Evolutionary conservation across 2,113 vertebrate species (phyloP), one percentile per base, ranked within the genome.

Genomic region (Synodontis membranacea): DNA sequence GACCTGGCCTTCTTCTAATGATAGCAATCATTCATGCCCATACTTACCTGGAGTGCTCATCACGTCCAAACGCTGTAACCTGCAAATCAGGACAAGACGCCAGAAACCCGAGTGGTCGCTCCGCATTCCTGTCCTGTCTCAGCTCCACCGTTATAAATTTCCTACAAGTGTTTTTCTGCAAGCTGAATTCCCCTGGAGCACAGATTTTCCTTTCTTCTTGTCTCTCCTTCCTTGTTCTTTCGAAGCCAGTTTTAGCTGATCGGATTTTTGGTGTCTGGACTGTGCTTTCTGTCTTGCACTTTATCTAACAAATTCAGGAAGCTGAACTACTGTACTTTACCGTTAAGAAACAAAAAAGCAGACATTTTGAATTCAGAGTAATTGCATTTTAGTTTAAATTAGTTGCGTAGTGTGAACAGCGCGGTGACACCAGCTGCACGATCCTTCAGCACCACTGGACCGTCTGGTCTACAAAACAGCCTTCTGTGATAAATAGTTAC

Each of bases 81-180:
- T 48, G 23, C 56, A 37, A 79, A 66, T 75, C 42, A 7, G 23
- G 58, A 5, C 28, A 34, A 80, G 21, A n/a, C 9, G 31, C 19
- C n/a, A 10, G 48, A 60, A 42, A 78, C 72, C 74, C 0, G 46
- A n/a, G 75, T 11, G 28, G 17, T 2, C 46, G 46, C 60, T 54
- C 75, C 21, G 46, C 84, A 31, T n/a, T 68, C 34, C 72, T 46
- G 46, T 31, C 62, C 62, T 23, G 84, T 74, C 34, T 75, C 68
- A 10, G 44, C 42, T 56, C 28, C 4, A 3, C 52, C 19, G 0
- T 58, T 34, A 78, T 15, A 21, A 48, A 83, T 17, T 17, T 70
- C 39, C 70, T 48, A 25, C 60, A 31, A 25, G 10, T 62, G 54
- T 68, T 80, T 80, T 80, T 14, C 75, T 80, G 76, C 76, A 42